Evolutionary conservation across 2,797 vertebrate species (phyloP), one percentile per base, ranked within the genome.

Genomic region (Lagodon rhomboides): DNA sequence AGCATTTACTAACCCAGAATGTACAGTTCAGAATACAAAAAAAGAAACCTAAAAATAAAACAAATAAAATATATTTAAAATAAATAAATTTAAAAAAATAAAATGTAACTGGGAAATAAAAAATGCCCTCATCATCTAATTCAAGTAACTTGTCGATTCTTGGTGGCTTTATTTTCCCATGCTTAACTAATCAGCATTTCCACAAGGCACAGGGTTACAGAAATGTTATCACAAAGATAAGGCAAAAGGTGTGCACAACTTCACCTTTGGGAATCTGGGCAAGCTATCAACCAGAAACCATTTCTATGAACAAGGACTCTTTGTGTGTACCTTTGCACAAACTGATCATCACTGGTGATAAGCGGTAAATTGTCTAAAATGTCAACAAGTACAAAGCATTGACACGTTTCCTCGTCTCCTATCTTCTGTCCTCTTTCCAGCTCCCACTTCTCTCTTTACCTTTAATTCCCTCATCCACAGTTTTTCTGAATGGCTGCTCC

Each of bases 321-420:
- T 53, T 34, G 34, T 9, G 34, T 34, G 34, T 9, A 34, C 34
- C 34, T 75, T 58, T 61, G 13, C 64, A 44, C 61, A n/a, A 66
- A 43, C 44, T 18, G 23, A 75, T 55, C 59, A 60, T 65, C 59
- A 58, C 58, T 13, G 4, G n/a, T 61, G 41, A 63, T 53, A 51
- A 73, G 22, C 68, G 27, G 68, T 17, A 50, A 55, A 60, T 54
- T 61, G 34, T 47, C 47, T 41, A 38, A 68, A 61, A 78, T 34
- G 17, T 18, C 56, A 64, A 68, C 16, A 67, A 49, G 8, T 18
- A 53, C 10, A 53, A 41, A 30, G 13, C 12, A 18, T 1, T 46
- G 41, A 1, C 12, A n/a, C 27, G 47, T 56, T 65, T 68, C 61
- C 18, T 71, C 25, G 46, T 49, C 7, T 34, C 1, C 54, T 12